phyloP scores from a whole-genome alignment of 2,888 invertebrate genomes.

The Nomada ferruginata region DNA sequence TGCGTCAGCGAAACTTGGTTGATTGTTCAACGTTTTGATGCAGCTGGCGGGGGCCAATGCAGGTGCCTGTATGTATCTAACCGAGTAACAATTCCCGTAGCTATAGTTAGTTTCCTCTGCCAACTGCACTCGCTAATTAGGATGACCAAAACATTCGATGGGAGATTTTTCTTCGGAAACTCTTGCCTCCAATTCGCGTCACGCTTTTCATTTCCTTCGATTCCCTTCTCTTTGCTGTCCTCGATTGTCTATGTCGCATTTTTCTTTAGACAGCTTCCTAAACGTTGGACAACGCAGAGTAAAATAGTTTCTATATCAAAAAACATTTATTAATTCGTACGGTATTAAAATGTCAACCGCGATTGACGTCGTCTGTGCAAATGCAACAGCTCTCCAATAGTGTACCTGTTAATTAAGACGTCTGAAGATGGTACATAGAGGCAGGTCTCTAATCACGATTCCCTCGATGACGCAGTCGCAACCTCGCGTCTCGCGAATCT shows the following conservation, averaged over 20 bases:
- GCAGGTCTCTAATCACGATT: constrained; percentile 38
- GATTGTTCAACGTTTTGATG: constrained; percentile 45
- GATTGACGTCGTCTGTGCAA: constrained; percentile 16
- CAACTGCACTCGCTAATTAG: constrained; percentile 50
- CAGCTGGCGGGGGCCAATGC: constrained; percentile 51
- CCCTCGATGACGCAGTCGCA: constrained; percentile 18
- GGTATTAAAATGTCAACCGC: constrained; percentile 2
- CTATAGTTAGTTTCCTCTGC: constrained; percentile 52
- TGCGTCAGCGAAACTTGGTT: constrained; percentile 49
- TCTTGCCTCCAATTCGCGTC: background rate
- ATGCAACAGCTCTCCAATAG: constrained; percentile 32
- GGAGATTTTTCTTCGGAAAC: constrained; percentile 29
- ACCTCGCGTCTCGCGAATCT: background rate
- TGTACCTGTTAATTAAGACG: constrained; percentile 56
- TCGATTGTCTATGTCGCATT: background rate
- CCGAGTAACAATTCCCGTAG: constrained; percentile 59
- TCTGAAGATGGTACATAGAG: constrained; percentile 46
- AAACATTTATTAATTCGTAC: background rate
- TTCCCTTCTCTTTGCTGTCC: background rate
- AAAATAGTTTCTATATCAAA: too few relatives aligned
- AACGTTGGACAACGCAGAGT: background rate
- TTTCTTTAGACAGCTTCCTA: background rate
- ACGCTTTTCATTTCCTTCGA: background rate
- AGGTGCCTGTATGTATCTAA: constrained; percentile 68
- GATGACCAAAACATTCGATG: constrained; percentile 41